phyloP scores from a whole-genome alignment of 1,140 invertebrate genomes.

The Andricus grossulariae region DNA sequence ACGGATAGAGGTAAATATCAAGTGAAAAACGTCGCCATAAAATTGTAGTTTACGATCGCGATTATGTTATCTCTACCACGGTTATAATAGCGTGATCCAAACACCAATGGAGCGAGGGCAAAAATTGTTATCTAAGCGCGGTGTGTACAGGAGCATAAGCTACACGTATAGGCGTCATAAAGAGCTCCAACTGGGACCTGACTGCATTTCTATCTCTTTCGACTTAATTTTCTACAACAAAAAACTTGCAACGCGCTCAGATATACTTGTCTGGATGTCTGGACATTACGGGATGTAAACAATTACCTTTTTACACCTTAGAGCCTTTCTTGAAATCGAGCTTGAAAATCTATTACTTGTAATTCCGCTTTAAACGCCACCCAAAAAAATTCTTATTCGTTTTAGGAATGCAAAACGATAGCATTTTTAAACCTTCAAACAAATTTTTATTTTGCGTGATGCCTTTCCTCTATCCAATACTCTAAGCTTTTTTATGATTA shows the following conservation, averaged over 20 bases:
- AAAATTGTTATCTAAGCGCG: conserved; percentile 54
- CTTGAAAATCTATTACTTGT: background rate
- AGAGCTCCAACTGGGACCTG: conserved; percentile 51
- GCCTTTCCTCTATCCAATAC: no score
- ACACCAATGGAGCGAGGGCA: conserved; percentile 34
- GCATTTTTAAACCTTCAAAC: no score
- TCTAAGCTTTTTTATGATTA: no score
- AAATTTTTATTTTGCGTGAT: no score
- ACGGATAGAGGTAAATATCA: no score
- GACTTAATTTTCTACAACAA: conserved; percentile 8
- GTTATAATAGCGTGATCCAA: conserved; percentile 40
- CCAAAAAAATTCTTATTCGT: background rate
- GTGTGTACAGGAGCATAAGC: conserved; percentile 36
- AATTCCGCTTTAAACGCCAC: background rate
- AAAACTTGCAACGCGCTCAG: conserved; percentile 19
- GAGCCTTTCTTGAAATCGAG: background rate
- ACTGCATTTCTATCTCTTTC: conserved; percentile 28
- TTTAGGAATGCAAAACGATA: background rate
- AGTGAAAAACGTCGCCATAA: conserved; percentile 45
- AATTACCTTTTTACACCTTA: conserved; percentile 19
- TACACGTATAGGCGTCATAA: conserved; percentile 47
- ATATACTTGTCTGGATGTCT: conserved; percentile 34
- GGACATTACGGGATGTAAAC: conserved; percentile 11
- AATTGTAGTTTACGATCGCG: conserved; percentile 56
- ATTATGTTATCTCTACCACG: conserved; percentile 57